Base-by-base conservation (phyloP, 2,888 invertebrate genomes). In the Lottia gigantea region DNA sequence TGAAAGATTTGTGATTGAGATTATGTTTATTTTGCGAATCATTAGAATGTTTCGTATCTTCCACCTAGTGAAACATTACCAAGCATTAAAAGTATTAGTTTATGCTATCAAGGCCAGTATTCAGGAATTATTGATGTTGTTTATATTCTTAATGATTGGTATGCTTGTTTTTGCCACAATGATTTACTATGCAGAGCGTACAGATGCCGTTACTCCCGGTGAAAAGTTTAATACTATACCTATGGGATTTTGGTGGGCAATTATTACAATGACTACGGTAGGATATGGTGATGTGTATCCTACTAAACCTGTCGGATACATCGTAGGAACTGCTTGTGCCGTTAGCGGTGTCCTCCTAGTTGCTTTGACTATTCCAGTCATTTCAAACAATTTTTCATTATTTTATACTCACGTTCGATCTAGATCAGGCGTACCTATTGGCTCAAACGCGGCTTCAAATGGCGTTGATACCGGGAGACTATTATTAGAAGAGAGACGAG, bases 11-110 rank as follows among this genome's bases (percentile, higher is more conserved):
- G 84, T 86, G 72, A 80, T 87, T 55, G 86, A 88, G 76, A 84
- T 85, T 46, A 87, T 90, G 78, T 90, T 90, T 78, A 88, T 90
- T 73, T 81, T 90, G 76, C 86, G 90, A 62, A 90, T 90, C 68
- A 87, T 90, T 70, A 83, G 90, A 46, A 90, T 90, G 79, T 87
- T 90, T 73, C 83, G 90, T 23, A 87, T 90, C 61, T 90, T 90
- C 83, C 89, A 90, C 74, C 78, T 90, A 67, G 89, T 90, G 16
- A 89, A 89, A 76, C 89, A 89, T 77, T 90, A 89, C 75, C 88
- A 88, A 72, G 90, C 90, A 14, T 80, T 89, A 16, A 88, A 89
- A 76, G 89, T 89, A 72, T 80, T 89, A 55, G 88, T 89, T 46
- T 89, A 89, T 75, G 88, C 89, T 16, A 86, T 89, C 68, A 86